Evolutionary conservation across 2,888 invertebrate species (phyloP), one percentile per base, ranked within the genome.

Genomic region (Netelia virgata): DNA sequence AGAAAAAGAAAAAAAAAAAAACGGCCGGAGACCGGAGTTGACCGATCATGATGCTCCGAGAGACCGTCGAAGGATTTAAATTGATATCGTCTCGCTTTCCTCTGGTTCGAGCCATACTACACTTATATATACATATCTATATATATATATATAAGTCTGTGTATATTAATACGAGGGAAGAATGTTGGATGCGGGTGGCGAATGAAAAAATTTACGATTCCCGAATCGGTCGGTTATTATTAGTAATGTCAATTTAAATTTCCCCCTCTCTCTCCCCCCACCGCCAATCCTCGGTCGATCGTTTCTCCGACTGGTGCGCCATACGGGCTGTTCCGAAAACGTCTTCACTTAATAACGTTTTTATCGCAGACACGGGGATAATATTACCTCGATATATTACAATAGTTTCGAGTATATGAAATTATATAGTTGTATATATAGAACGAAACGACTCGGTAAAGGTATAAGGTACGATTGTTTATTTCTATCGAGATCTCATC

Each of bases 401-500:
- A 55, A 80, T 78, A 50, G n/a, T 14, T 9, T 41, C 43, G 11
- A 16, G 28, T 9, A 74, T 63, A 53, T 16, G 64, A 75, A 64
- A 75, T 75, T 64, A 64, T 75, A 47, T n/a, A 74, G 28, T 64
- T 75, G 55, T 43, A 59, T 41, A 57, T 55, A 66, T 53, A 66
- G 28, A 63, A 70, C 43, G 16, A 61, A 77, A 73, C 61, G 73
- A 84, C 72, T 76, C 23, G 57, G 72, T 72, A 20, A 43, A 68
- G 80, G 68, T 53, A 80, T 81, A 81, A 77, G 73, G 73, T 84
- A 23, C 47, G 68, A 81, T 84, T 84, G 84, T 81, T 84, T 81
- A 84, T 84, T 81, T 77, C 36, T 69, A 84, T 84, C 81, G 84
- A 64, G 81, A 81, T 84, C 70, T 78, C 84, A 84, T 84, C 81